phyloP scores from a whole-genome alignment of 2,888 invertebrate species.

The Prosapia bicincta region DNA sequence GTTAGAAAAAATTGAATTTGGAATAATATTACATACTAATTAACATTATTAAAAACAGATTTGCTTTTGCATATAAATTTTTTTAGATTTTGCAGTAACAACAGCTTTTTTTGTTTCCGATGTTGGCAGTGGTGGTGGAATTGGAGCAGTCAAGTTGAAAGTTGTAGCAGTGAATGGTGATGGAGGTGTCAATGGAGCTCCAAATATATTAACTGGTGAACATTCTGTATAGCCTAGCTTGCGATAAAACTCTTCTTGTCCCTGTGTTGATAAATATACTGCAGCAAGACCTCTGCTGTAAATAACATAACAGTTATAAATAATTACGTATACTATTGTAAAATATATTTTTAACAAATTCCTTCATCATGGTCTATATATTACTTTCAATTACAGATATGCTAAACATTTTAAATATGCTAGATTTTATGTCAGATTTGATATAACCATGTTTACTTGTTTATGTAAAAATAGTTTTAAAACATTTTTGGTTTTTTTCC shows the following conservation, averaged over 20 bases:
- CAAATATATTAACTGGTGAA: slow-evolving; percentile 33
- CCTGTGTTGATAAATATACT: slow-evolving; percentile 42
- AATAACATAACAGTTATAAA: too few relatives aligned
- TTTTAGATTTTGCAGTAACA: slow-evolving; percentile 40
- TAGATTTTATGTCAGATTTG: too few relatives aligned
- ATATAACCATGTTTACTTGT: too few relatives aligned
- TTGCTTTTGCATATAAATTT: slow-evolving; percentile 45
- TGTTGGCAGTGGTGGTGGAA: slow-evolving; percentile 48
- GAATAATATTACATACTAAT: too few relatives aligned
- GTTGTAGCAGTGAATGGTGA: not conserved
- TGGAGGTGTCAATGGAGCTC: not conserved
- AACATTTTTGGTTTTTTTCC: too few relatives aligned
- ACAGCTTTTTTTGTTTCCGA: slow-evolving; percentile 41
- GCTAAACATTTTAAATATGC: too few relatives aligned
- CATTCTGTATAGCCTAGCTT: slow-evolving; percentile 42
- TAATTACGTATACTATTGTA: not conserved
- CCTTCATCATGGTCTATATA: too few relatives aligned
- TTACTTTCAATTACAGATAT: too few relatives aligned
- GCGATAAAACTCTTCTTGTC: slow-evolving; percentile 43
- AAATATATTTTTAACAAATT: too few relatives aligned
- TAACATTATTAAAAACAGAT: not conserved
- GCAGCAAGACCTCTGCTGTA: slow-evolving; percentile 40
- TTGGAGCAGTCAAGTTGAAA: slow-evolving; percentile 20
- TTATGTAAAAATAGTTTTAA: too few relatives aligned
- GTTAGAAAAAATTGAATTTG: too few relatives aligned